These are phyloP conservation scores for Molossus molossus DNA, from an alignment of 2,797 vertebrate species.

Conservation along the genomic window DNA sequence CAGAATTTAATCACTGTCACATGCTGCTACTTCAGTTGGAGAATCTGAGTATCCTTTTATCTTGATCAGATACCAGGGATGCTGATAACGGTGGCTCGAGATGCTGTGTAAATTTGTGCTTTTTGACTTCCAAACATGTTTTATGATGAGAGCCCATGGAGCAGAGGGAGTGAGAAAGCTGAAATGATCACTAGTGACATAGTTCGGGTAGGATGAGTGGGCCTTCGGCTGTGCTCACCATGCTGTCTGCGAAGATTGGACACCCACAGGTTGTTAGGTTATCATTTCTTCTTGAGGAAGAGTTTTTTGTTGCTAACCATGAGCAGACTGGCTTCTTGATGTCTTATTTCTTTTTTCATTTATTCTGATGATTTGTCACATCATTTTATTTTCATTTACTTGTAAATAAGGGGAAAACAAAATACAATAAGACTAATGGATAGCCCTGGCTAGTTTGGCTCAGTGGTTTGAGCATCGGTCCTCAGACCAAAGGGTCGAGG, in stretches of 20 bases:
- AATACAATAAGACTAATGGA: background rate
- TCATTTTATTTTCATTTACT: background rate
- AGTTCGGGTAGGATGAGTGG: background rate
- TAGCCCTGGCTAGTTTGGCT: too few species aligned
- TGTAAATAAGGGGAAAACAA: background rate
- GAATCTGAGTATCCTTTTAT: background rate
- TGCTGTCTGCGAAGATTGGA: background rate
- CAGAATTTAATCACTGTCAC: background rate
- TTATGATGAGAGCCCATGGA: background rate
- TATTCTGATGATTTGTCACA: background rate
- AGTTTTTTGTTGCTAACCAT: background rate
- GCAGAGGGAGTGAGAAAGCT: background rate
- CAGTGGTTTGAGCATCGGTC: too few species aligned
- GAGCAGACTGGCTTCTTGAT: background rate
- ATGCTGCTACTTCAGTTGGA: background rate
- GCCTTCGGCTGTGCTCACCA: rapidly evolving
- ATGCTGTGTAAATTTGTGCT: background rate
- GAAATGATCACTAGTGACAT: background rate
- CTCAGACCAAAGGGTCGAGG: too few species aligned
- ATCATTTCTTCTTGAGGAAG: background rate
- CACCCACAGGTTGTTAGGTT: constrained; percentile 59
- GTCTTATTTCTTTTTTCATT: background rate
- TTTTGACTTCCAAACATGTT: background rate
- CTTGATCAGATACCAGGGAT: background rate
- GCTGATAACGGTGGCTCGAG: background rate